Evolutionary conservation across 2,113 vertebrate genomes (phyloP).

Genomic region (Nothoprocta pentlandii): DNA sequence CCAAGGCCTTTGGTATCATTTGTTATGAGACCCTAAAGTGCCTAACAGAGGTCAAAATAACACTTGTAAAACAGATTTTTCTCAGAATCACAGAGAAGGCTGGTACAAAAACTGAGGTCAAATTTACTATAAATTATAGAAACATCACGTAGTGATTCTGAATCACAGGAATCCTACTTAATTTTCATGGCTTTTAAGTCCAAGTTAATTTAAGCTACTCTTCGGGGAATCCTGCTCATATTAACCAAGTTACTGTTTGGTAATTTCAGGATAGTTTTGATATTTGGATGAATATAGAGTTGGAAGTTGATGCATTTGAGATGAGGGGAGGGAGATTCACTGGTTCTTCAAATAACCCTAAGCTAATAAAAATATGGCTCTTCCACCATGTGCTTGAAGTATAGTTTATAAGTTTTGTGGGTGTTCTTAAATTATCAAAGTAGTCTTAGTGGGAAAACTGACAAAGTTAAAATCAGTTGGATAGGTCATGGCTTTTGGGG

Average conservation of each 20-base stretch:
- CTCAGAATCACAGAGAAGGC: background rate
- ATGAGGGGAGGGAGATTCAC: background rate
- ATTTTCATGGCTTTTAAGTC: background rate
- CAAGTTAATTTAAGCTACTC: background rate
- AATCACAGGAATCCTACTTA: background rate
- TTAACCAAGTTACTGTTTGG: background rate
- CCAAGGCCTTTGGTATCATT: background rate
- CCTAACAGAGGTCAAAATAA: background rate
- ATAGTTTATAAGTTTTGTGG: background rate
- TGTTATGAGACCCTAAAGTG: background rate
- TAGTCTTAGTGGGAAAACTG: background rate
- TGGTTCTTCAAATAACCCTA: background rate
- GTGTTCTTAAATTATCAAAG: background rate
- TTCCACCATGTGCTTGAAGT: background rate
- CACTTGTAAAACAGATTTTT: background rate
- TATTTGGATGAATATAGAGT: background rate
- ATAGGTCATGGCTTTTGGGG: background rate
- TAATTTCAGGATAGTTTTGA: background rate
- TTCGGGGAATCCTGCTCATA: background rate
- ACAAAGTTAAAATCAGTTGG: background rate
- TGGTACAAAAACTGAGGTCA: background rate
- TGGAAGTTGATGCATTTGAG: background rate
- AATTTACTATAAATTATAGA: background rate
- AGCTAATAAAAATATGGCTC: background rate
- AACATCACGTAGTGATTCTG: background rate